Percentiles rank a stretch among this genome's conserved stretches.
Conservation (phyloP, 1,140 invertebrate genomes). For the Temnothorax curvispinosus region DNA sequence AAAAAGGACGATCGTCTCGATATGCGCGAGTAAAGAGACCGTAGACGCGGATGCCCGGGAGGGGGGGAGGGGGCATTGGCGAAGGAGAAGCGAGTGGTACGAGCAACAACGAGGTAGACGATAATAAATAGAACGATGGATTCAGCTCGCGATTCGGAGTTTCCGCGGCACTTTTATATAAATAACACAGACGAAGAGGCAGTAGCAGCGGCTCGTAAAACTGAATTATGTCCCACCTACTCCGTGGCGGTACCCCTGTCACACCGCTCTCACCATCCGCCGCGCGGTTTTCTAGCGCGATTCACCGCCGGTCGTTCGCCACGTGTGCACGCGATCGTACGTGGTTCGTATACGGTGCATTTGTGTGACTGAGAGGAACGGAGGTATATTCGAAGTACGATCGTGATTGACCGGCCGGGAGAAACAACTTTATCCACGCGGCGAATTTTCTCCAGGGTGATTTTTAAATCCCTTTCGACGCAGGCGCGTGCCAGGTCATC, state of each 20-base stretch:
- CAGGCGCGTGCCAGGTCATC: constrained; percentile 35
- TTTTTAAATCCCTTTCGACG: constrained; percentile 61
- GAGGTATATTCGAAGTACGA: constrained; percentile 39
- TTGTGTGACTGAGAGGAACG: constrained; percentile 8
- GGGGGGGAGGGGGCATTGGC: neutral
- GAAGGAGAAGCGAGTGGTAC: neutral
- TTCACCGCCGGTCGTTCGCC: constrained; percentile 40
- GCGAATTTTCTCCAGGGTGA: constrained; percentile 58
- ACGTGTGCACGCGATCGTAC: constrained; percentile 62
- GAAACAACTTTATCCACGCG: constrained; percentile 64
- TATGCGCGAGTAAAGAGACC: constrained; percentile 39
- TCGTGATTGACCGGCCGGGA: constrained; percentile 61
- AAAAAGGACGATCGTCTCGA: constrained; percentile 43
- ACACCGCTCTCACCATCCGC: constrained; percentile 12
- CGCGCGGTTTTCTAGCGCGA: constrained; percentile 32
- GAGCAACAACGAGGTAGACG: constrained; percentile 51
- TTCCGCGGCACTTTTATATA: constrained; percentile 65
- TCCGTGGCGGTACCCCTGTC: neutral
- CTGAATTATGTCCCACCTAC: constrained; percentile 73
- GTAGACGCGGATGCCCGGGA: neutral
- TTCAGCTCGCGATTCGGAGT: constrained; percentile 55
- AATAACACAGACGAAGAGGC: constrained; percentile 63
- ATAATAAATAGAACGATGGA: constrained; percentile 71
- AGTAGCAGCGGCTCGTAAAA: constrained; percentile 71
- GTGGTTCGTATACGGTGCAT: constrained; percentile 34